These are phyloP conservation scores for Pantherophis guttatus DNA, from an alignment of 2,113 vertebrate species.

Conservation along the genomic window DNA sequence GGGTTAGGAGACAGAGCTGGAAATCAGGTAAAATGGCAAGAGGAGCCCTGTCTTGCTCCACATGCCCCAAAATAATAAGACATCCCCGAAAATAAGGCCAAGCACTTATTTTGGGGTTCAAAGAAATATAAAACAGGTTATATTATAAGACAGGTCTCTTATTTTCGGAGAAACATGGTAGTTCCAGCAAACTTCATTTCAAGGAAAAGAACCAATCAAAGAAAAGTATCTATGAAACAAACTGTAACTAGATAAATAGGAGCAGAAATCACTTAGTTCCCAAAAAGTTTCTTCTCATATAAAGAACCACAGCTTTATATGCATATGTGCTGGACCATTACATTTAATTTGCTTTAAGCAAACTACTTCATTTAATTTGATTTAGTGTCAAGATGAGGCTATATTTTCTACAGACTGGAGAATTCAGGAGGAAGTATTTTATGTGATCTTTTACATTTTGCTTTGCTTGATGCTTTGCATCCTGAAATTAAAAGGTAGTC, in stretches of 20 bases:
- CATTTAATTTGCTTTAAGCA: neutral
- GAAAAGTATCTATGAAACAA: neutral
- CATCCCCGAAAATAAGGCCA: too few species aligned
- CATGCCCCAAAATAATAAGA: too few species aligned
- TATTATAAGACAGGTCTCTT: too few species aligned
- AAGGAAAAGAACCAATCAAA: neutral
- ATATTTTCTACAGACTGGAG: neutral
- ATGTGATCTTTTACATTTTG: neutral
- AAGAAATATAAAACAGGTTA: too few species aligned
- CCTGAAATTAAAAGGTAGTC: neutral
- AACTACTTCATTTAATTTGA: neutral
- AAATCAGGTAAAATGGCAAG: too few species aligned
- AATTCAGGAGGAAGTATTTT: neutral
- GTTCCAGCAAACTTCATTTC: neutral
- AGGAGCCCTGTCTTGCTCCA: too few species aligned
- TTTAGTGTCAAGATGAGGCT: neutral
- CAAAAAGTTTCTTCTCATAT: neutral
- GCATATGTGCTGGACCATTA: neutral
- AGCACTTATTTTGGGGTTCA: too few species aligned
- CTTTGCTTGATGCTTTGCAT: neutral
- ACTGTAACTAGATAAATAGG: neutral
- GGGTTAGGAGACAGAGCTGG: too few species aligned
- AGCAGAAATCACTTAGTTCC: neutral
- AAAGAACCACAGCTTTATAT: neutral
- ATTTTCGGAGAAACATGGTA: too few species aligned